Evolutionary conservation across 1,140 invertebrate species (phyloP).

Genomic region (Stegodyphus dumicola): DNA sequence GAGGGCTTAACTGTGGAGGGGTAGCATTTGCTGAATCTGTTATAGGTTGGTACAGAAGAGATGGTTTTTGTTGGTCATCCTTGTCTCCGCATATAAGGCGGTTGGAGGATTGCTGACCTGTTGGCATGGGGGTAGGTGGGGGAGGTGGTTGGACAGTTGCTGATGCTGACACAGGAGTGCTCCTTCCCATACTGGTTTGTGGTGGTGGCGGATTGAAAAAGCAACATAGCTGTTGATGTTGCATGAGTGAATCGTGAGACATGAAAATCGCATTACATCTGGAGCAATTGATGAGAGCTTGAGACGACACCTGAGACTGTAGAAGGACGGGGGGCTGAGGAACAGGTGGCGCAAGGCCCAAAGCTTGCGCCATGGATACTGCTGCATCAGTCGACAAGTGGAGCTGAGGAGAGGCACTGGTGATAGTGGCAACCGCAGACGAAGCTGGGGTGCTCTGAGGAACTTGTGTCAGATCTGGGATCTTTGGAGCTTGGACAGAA

Average conservation of each 20-base stretch:
- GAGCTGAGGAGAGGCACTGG: constrained; percentile 62
- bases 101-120: not conserved
- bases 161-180: constrained; percentile 63
- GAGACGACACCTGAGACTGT: constrained; percentile 35
- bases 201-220: constrained; percentile 71
- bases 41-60: constrained; percentile 15
- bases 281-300: constrained; percentile 73
- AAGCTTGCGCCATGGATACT: constrained; percentile 29
- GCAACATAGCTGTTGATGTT: constrained; percentile 64
- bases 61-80: constrained; percentile 18
- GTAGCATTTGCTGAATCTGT: constrained; percentile 31
- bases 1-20: constrained; percentile 58
- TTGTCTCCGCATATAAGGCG: constrained; percentile 16
- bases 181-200: constrained; percentile 63
- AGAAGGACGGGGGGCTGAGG: constrained; percentile 46
- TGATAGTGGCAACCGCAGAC: constrained; percentile 43
- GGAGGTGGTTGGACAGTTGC: constrained; percentile 14
- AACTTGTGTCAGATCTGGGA: constrained; percentile 60
- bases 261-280: constrained; percentile 83
- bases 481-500: constrained; percentile 59
- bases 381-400: constrained; percentile 50
- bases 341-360: constrained; percentile 35
- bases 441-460: constrained; percentile 51
- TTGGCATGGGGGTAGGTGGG: constrained; percentile 23
- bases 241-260: constrained; percentile 78